phyloP scores from a whole-genome alignment of 2,797 vertebrate species.

The Melanogrammus aeglefinus region DNA sequence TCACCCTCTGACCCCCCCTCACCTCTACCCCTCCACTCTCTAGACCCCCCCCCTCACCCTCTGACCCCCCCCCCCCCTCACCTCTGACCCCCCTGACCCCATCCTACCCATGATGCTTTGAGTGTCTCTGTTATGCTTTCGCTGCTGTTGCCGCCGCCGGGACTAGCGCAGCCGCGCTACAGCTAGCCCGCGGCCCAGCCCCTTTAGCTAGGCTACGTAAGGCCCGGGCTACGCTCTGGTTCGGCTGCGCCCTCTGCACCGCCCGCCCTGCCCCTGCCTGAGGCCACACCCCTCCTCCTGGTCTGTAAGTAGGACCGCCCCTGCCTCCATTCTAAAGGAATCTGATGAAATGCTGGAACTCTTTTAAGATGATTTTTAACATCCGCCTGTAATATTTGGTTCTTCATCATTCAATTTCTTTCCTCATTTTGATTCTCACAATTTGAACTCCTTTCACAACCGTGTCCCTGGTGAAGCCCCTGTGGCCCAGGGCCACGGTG shows the following conservation, averaged over 20 bases:
- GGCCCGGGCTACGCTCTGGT: conserved; percentile 54
- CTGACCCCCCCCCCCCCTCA: conserved; percentile 37
- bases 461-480: conserved; percentile 37
- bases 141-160: conserved; percentile 85
- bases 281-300: conserved; percentile 94
- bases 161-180: conserved; percentile 88
- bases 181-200: conserved; percentile 60
- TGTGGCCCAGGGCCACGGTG: too few species aligned
- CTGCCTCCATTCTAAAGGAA: conserved; percentile 75
- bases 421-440: conserved; percentile 24
- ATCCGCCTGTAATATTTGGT: conserved; percentile 20
- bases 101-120: conserved; percentile 91
- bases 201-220: conserved; percentile 60
- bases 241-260: conserved; percentile 60
- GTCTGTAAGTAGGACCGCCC: conserved; percentile 97
- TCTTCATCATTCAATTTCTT: conserved; percentile 27
- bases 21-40: too few species aligned
- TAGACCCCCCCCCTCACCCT: background rate
- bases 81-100: conserved; percentile 41
- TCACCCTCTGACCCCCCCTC: conserved; percentile 46
- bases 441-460: conserved; percentile 58
- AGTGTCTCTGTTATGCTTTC: conserved; percentile 86
- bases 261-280: conserved; percentile 76
- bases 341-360: conserved; percentile 49
- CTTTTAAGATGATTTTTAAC: conserved; percentile 30